These are phyloP conservation scores for Dendroctonus valens DNA, from an alignment of 1,140 invertebrate species.

Conservation along the genomic window DNA sequence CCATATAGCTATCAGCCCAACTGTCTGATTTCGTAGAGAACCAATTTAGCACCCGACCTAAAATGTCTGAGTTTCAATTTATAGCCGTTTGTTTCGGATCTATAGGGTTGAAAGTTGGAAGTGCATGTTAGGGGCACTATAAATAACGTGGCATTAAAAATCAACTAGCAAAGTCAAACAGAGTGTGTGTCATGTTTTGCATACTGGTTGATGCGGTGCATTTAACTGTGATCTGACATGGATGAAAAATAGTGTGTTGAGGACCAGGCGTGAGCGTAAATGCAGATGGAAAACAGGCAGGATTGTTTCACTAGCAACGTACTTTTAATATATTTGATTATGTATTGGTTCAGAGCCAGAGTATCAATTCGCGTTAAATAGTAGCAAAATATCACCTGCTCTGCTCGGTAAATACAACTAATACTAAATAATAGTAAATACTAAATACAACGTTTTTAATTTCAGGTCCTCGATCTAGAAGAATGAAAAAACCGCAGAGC, in stretches of 20 bases:
- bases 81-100: conserved; percentile 2
- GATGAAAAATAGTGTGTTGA: too few species aligned
- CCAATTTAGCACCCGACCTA: conserved; percentile 12
- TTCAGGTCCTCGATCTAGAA: conserved; percentile 85
- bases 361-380: too few species aligned
- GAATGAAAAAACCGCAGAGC: conserved; percentile 68
- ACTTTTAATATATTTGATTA: too few species aligned
- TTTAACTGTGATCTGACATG: too few species aligned
- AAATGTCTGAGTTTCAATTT: conserved; percentile 1
- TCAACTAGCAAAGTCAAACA: conserved; percentile 9
- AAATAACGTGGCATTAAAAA: conserved; percentile 13
- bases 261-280: too few species aligned
- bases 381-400: too few species aligned
- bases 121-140: not conserved
- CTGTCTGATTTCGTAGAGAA: conserved; percentile 18
- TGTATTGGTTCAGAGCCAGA: too few species aligned
- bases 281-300: too few species aligned
- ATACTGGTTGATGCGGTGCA: not conserved
- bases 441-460: conserved; percentile 28
- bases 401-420: too few species aligned
- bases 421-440: too few species aligned
- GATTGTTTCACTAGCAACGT: too few species aligned
- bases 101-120: not conserved
- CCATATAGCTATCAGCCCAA: conserved; percentile 23
- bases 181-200: not conserved